Evolutionary conservation across 1,140 invertebrate genomes (phyloP).

Genomic region (Trichogramma pretiosum): DNA sequence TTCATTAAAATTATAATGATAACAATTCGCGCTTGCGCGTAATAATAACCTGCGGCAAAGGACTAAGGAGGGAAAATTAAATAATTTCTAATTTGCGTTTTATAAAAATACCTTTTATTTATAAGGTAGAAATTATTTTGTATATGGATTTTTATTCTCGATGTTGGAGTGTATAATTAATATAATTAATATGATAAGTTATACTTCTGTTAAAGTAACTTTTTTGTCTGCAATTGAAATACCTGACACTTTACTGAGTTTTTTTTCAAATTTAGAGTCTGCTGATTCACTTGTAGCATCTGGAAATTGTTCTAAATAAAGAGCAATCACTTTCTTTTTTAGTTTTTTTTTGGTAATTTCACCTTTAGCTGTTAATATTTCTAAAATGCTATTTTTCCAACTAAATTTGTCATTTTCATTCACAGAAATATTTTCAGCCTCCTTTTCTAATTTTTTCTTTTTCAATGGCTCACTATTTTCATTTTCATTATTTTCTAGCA

Average conservation of each 20-base stretch:
- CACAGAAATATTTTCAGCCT: conserved; percentile 2
- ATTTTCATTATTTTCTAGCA: conserved; percentile 18
- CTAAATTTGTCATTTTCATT: conserved; percentile 29
- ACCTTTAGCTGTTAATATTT: conserved; percentile 32
- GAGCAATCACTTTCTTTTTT: conserved; percentile 36
- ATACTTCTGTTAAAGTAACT: no score
- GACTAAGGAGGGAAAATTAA: no score
- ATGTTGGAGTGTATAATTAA: no score
- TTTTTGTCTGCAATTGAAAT: conserved; percentile 27
- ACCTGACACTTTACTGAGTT: conserved; percentile 34
- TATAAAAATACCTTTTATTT: no score
- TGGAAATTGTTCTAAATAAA: conserved; percentile 29
- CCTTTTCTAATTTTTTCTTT: conserved; percentile 12
- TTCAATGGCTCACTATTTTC: background rate
- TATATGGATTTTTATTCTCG: no score
- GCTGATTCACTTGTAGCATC: conserved; percentile 31
- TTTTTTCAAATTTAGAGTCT: conserved; percentile 38
- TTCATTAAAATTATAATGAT: no score
- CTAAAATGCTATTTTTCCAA: conserved; percentile 36
- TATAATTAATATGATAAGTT: no score
- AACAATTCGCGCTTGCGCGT: no score
- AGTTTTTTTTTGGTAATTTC: conserved; percentile 41
- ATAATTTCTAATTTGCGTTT: no score
- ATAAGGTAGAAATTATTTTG: no score
- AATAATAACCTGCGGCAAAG: no score